Evolutionary conservation across 2,888 invertebrate species (phyloP), one percentile per base, ranked within the genome.

Genomic region (Trichogramma dendrolimi): DNA sequence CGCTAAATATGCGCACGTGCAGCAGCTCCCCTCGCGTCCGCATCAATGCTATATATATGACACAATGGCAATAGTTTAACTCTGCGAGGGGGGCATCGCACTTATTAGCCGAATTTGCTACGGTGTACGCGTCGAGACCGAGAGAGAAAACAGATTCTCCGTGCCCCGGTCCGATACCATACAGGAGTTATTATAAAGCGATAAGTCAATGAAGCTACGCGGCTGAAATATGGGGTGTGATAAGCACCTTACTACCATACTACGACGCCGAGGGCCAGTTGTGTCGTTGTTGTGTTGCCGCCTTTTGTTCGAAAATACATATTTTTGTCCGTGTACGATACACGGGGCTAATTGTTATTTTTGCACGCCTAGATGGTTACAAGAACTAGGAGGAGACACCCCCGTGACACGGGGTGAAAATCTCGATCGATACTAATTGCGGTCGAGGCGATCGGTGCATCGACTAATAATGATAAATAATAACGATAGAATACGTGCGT

Each of bases 91-190:
- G 63, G 65, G 67, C 67, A 67, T 66, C 68, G 50, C 48, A 60
- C 64, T 67, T 68, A 67, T 71, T 69, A 69, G 55, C 48, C 44
- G 50, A 50, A 71, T 72, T 71, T 65, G 71, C 66, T 65, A 69
- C 58, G 60, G 65, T 49, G 11, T 52, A 6, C 40, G 43, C 7
- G 27, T 5, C 14, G 39, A 47, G n/a, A 4, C 27, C 11, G 51
- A 41, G 27, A 41, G 47, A 46, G 6, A 14, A 6, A 5, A 4
- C 27, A 27, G 27, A 42, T 56, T 53, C 42, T 50, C 42, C 41
- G 4, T 27, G 57, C 60, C 27, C 27, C 27, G 14, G 14, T 14
- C 1, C 14, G 27, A 27, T 27, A 27, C 27, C 27, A 2, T 27
- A n/a, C n/a, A 27, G 27, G 2, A 27, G 49, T 48, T 48, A 60